Percentiles rank a stretch among this genome's conserved stretches.
Conservation (phyloP, 2,797 vertebrate species). For the Acrossocheilus wenchowensis region DNA sequence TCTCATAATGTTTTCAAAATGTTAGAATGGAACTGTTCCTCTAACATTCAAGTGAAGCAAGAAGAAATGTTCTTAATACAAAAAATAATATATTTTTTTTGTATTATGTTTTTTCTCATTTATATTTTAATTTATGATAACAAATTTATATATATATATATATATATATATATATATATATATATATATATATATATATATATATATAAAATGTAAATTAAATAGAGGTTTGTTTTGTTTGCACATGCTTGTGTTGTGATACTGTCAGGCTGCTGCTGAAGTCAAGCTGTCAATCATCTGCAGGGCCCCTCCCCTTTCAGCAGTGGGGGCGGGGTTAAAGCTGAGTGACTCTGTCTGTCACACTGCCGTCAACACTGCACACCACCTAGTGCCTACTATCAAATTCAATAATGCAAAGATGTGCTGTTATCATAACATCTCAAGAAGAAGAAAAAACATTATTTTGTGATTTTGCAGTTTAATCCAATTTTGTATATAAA, state of each 20-base stretch:
- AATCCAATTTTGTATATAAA: too few species aligned
- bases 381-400: neutral
- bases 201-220: neutral
- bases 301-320: neutral
- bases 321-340: neutral
- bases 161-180: too few species aligned
- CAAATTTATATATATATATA: neutral
- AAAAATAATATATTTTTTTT: neutral
- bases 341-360: neutral
- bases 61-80: neutral
- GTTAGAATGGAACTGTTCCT: neutral
- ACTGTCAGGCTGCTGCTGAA: neutral
- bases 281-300: slow-evolving; percentile 21
- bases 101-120: neutral
- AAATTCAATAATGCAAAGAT: neutral
- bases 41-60: neutral
- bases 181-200: too few species aligned
- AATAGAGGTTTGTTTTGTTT: neutral
- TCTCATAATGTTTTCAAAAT: neutral
- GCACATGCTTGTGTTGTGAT: neutral
- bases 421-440: slow-evolving; percentile 2
- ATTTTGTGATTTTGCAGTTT: too few species aligned
- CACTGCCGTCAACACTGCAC: neutral
- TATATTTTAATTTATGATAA: too few species aligned
- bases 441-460: too few species aligned